Percentiles rank a stretch among this genome's conserved stretches.
These are phyloP conservation scores for Rhinatrema bivittatum DNA, from an alignment of 2,797 vertebrate genomes.

Conservation along the genomic window DNA sequence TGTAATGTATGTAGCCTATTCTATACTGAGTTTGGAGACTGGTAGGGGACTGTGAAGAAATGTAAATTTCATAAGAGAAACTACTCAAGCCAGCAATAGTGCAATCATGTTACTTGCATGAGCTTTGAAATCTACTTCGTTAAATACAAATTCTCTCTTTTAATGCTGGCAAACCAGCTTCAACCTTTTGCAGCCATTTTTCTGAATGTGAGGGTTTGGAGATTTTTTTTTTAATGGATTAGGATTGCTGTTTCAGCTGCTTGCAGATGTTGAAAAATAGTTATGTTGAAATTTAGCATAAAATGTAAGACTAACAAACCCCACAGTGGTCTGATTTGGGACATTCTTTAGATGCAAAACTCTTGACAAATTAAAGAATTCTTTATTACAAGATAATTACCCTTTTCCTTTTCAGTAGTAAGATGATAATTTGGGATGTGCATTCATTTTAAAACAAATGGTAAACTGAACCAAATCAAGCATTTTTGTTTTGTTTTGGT, in stretches of 20 bases:
- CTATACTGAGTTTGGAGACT: too few relatives aligned
- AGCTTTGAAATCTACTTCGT: too few relatives aligned
- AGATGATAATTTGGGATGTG: too few relatives aligned
- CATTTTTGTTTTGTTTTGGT: too few relatives aligned
- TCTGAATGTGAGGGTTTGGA: background rate
- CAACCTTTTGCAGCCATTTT: background rate
- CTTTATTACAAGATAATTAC: background rate
- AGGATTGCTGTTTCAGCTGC: background rate
- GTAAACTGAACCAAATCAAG: too few relatives aligned
- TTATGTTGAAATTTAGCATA: background rate
- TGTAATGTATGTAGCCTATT: too few relatives aligned
- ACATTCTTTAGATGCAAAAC: background rate
- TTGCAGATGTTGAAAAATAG: background rate
- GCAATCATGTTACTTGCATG: too few relatives aligned
- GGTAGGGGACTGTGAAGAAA: too few relatives aligned
- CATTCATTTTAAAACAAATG: too few relatives aligned
- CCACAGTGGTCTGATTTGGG: background rate
- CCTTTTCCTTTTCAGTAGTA: slow-evolving; percentile 1
- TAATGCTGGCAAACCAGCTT: background rate
- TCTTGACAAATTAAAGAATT: background rate
- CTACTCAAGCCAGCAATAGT: too few relatives aligned
- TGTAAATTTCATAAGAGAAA: too few relatives aligned
- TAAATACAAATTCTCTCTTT: slow-evolving; percentile 3
- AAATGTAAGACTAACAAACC: background rate
- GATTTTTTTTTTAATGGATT: background rate